These are phyloP conservation scores for Anastrepha obliqua DNA, from an alignment of 1,140 invertebrate species.

Conservation along the genomic window DNA sequence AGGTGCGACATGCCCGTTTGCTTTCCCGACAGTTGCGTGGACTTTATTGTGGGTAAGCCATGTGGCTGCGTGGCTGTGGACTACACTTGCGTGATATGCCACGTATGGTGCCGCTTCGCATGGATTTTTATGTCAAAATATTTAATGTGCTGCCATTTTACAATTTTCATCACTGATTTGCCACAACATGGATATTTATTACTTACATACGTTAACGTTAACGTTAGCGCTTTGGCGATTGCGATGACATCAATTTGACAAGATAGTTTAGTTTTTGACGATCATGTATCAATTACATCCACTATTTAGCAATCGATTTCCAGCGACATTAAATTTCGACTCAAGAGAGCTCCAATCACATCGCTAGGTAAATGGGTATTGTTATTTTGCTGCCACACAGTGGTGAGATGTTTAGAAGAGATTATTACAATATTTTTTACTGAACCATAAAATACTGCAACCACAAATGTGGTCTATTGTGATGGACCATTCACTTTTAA, in stretches of 20 bases:
- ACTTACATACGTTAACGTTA: not conserved
- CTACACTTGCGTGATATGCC: not conserved
- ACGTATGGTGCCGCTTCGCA: conserved; percentile 16
- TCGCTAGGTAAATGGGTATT: too few species aligned
- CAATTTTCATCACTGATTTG: conserved; percentile 4
- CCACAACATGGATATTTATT: conserved; percentile 19
- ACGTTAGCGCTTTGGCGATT: not conserved
- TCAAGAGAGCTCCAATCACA: too few species aligned
- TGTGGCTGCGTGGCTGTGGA: not conserved
- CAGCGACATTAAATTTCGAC: too few species aligned
- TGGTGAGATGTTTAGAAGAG: too few species aligned
- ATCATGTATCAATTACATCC: too few species aligned
- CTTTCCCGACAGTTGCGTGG: not conserved
- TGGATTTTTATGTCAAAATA: conserved; percentile 3
- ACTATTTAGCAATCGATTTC: too few species aligned
- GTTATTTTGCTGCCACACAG: too few species aligned
- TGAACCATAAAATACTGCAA: too few species aligned
- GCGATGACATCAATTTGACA: conserved; percentile 20
- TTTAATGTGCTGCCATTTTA: conserved; percentile 11
- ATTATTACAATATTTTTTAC: too few species aligned
- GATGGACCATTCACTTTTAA: too few species aligned
- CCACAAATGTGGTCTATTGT: too few species aligned
- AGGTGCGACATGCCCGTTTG: not conserved
- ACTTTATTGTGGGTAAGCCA: not conserved
- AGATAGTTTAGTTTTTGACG: not conserved